These are phyloP conservation scores for Eupithecia vulgata DNA, from an alignment of 2,888 invertebrate genomes.

Conservation along the genomic window DNA sequence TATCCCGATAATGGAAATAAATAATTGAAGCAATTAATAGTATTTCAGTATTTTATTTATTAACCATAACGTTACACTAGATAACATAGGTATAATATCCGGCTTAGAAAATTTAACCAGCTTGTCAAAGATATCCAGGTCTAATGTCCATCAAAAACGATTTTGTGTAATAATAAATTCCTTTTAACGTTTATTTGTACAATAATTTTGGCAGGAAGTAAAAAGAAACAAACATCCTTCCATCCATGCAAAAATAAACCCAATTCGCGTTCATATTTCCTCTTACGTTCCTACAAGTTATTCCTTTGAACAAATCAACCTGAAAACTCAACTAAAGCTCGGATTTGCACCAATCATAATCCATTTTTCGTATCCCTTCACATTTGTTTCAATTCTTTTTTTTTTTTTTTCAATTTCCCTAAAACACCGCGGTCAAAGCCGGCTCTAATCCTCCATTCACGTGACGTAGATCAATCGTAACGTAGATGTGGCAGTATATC, in stretches of 20 bases:
- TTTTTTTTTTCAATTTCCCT: constrained; percentile 49
- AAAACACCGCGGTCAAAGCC: constrained; percentile 50
- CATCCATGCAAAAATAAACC: not conserved
- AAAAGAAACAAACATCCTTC: not conserved
- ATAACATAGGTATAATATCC: too few relatives aligned
- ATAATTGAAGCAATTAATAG: too few relatives aligned
- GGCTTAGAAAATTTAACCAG: too few relatives aligned
- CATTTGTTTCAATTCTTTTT: constrained; percentile 40
- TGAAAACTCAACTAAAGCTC: constrained; percentile 14
- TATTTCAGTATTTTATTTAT: too few relatives aligned
- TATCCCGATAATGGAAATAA: too few relatives aligned
- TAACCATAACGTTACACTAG: too few relatives aligned
- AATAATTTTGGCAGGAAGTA: not conserved
- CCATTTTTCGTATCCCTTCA: constrained; percentile 34
- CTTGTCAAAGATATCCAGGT: not conserved
- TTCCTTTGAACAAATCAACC: constrained; percentile 13
- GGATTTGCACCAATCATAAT: constrained; percentile 35
- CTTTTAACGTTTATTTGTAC: not conserved
- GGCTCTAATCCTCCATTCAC: constrained; percentile 51
- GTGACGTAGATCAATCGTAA: not conserved
- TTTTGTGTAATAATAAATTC: not conserved
- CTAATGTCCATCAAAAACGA: not conserved
- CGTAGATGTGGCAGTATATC: constrained; percentile 24
- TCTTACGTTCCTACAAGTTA: not conserved
- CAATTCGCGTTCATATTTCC: constrained; percentile 2